A percentile compares a stretch with the other conserved stretches of the same genome.
These are phyloP conservation scores for Anguilla obscura DNA, from an alignment of 2,797 vertebrate genomes.

Conservation along the genomic window DNA sequence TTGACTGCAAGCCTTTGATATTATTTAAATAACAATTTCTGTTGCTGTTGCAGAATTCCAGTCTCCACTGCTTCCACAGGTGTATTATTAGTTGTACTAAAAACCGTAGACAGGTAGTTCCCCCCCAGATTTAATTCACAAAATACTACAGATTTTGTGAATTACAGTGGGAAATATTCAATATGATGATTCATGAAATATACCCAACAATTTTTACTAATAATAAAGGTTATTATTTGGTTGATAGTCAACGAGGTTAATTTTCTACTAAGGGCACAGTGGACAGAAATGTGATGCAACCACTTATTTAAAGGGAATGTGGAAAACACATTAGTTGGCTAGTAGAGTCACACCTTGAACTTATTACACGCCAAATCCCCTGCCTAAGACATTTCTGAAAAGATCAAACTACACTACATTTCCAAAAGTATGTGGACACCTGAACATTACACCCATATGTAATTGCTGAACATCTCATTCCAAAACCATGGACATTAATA, in stretches of 20 bases:
- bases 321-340: not conserved
- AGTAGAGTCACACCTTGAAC: not conserved
- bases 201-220: too few relatives aligned
- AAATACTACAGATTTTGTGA: not conserved
- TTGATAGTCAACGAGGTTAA: not conserved
- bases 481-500: too few relatives aligned
- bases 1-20: constrained; percentile 39
- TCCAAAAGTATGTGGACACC: too few relatives aligned
- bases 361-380: not conserved
- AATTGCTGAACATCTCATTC: too few relatives aligned
- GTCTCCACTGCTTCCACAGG: not conserved
- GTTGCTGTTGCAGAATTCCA: constrained; percentile 26
- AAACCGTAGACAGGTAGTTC: not conserved
- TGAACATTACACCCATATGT: too few relatives aligned
- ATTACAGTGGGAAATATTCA: not conserved
- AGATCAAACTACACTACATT: too few relatives aligned
- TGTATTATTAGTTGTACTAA: not conserved
- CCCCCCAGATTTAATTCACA: not conserved
- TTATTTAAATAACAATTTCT: constrained; percentile 37
- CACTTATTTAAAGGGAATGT: not conserved
- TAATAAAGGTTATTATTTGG: not conserved
- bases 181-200: not conserved
- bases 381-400: too few relatives aligned
- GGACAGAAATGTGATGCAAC: not conserved
- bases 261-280: not conserved